These are phyloP conservation scores for Leptinotarsa undecemlineata DNA, from an alignment of 1,140 invertebrate species.

Conservation along the genomic window DNA sequence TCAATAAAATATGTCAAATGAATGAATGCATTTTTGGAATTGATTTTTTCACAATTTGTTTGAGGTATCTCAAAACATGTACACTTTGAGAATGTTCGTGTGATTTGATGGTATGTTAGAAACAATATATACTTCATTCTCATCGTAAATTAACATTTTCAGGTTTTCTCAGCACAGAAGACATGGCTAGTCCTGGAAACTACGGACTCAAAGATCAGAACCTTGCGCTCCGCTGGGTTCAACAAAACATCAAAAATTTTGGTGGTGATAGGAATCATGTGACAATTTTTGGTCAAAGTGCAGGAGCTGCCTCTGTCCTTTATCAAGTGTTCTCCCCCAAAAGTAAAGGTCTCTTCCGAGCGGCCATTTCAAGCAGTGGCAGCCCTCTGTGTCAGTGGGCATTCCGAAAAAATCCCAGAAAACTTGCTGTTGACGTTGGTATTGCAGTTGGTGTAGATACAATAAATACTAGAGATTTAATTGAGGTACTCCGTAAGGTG, in stretches of 20 bases:
- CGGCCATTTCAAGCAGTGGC: constrained; percentile 34
- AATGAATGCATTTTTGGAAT: too few species aligned
- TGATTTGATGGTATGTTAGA: too few species aligned
- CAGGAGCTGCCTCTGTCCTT: constrained; percentile 14
- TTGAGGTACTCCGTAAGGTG: constrained; percentile 19
- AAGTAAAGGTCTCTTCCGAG: constrained; percentile 16
- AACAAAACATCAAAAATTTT: constrained; percentile 24
- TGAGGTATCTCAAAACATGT: too few species aligned
- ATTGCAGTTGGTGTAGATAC: constrained; percentile 24
- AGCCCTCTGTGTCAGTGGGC: constrained; percentile 33
- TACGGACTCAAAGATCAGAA: constrained; percentile 29
- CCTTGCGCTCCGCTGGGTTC: constrained; percentile 19
- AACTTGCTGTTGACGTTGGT: constrained; percentile 30
- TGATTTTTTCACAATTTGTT: too few species aligned
- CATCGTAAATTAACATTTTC: neutral
- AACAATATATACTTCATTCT: neutral
- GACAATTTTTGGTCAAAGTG: constrained; percentile 23
- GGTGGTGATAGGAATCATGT: constrained; percentile 20
- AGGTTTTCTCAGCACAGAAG: constrained; percentile 36
- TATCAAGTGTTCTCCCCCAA: constrained; percentile 4
- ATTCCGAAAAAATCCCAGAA: constrained; percentile 23
- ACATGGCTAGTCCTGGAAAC: constrained; percentile 23
- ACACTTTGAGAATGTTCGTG: too few species aligned
- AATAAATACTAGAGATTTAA: constrained; percentile 23
- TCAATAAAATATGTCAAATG: too few species aligned